Base-by-base conservation (phyloP, 2,888 invertebrate genomes). In the Sericinus montela region DNA sequence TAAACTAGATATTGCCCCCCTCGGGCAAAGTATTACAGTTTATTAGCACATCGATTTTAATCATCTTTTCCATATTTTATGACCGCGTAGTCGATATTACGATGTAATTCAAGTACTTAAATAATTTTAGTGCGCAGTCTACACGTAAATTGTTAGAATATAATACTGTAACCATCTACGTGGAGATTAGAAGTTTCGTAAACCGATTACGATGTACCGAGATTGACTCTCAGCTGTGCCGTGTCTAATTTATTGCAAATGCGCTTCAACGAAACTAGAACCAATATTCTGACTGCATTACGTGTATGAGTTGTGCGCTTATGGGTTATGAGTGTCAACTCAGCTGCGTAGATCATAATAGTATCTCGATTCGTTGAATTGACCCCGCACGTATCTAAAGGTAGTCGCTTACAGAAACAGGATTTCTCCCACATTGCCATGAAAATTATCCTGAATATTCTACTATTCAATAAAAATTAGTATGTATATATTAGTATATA, bases 211-310 rank as follows among this genome's bases (percentile, higher is more conserved):
- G 62, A 68, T 67, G 68, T 67, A 66, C 62, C 60, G 63, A 77
- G 78, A 80, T 81, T 76, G 75, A 75, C 71, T 76, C 70, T 72
- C 72, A 66, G 72, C 65, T 74, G 58, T 57, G 65, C 75, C 76
- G 77, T 80, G 69, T 79, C 79, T 76, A 80, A 82, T 83, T 82
- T 80, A 80, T 80, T 78, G 72, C 74, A 73, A 75, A 72, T 76
- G 73, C 67, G 67, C 75, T 75, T 78, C 72, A 67, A 60, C 55
- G 55, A 43, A 49, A 48, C 30, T 50, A 45, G 39, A 36, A 23
- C 9, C 37, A 15, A 47, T 36, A 30, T 41, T 36, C n/a, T 42
- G 38, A 40, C 34, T 19, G 50, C 50, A 45, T 49, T 43, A 39
- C 42, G 36, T 42, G 13, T 42, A 11, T 36, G 32, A 30, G 48